These are phyloP conservation scores for Styela clava DNA, from an alignment of 23 tunicate species.

Conservation along the genomic window DNA sequence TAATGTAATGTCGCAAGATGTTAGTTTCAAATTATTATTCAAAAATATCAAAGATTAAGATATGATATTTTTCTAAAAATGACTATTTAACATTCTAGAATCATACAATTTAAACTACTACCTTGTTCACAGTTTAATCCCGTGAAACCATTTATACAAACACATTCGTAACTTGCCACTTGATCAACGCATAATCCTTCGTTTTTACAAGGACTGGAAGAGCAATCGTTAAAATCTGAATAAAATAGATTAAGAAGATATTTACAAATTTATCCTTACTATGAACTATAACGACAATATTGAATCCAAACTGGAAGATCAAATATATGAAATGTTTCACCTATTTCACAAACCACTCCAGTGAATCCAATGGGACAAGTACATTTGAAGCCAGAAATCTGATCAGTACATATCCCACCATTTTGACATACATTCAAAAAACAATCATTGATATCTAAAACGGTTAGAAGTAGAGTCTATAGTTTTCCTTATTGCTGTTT, in stretches of 20 bases:
- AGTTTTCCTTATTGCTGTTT: no score
- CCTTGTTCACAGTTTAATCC: conserved; percentile 8
- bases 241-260: no score
- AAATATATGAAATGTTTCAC: not conserved
- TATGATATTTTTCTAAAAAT: no score
- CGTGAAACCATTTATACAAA: not conserved
- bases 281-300: no score
- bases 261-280: no score
- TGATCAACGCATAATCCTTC: not conserved
- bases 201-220: not conserved
- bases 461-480: no score
- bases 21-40: no score
- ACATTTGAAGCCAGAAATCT: not conserved
- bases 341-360: not conserved
- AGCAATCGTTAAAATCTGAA: not conserved
- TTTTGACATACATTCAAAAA: not conserved
- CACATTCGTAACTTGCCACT: not conserved
- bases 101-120: no score
- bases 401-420: not conserved
- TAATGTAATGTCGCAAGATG: no score
- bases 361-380: not conserved
- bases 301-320: no score
- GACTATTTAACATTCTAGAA: no score
- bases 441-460: not conserved
- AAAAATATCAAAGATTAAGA: no score